Evolutionary conservation across 1,140 invertebrate genomes (phyloP).

Genomic region (Oryctes rhinoceros): DNA sequence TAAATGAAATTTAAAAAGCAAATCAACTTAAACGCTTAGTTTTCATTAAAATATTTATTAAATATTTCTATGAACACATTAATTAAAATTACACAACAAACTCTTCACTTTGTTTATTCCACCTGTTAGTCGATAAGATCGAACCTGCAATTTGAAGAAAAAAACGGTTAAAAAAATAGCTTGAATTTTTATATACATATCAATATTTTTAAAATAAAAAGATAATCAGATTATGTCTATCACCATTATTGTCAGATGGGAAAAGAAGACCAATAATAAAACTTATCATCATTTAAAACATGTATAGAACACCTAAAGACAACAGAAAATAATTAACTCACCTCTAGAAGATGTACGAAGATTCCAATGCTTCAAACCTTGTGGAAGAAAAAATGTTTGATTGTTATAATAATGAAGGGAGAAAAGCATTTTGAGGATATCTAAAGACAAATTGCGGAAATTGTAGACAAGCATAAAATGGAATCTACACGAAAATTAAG

Average conservation of each 20-base stretch:
- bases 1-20: too few relatives aligned
- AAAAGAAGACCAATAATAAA: slow-evolving; percentile 33
- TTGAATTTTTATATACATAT: too few relatives aligned
- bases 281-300: slow-evolving; percentile 4
- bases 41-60: too few relatives aligned
- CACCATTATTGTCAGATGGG: slow-evolving; percentile 29
- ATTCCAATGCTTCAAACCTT: background rate
- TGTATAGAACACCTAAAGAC: background rate
- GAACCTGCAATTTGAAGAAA: too few relatives aligned
- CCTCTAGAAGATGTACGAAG: background rate
- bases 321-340: background rate
- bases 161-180: too few relatives aligned
- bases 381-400: background rate
- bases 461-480: background rate
- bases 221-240: background rate
- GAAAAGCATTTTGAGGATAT: too few relatives aligned
- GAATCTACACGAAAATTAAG: background rate
- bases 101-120: too few relatives aligned
- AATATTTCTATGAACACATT: too few relatives aligned
- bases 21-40: too few relatives aligned
- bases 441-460: background rate
- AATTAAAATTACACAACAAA: too few relatives aligned
- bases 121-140: too few relatives aligned
- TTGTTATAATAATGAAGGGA: too few relatives aligned
- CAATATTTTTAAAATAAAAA: background rate